Evolutionary conservation across 2,888 invertebrate genomes (phyloP), one percentile per base, ranked within the genome.

Genomic region (Mechanitis messenoides): DNA sequence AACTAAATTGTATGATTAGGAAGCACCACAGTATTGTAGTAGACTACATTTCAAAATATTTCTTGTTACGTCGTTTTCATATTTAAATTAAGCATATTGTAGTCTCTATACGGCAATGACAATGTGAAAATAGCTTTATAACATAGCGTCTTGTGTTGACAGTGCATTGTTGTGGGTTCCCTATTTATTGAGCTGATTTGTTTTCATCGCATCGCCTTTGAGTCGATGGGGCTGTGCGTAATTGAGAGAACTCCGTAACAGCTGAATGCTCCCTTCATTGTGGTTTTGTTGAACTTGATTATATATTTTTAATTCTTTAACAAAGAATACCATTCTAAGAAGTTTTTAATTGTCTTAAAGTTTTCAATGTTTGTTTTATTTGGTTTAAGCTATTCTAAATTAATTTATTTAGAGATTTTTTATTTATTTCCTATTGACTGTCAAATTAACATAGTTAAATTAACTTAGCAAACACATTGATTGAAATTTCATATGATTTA

Each of bases 141-240:
- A 86, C 85, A 84, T 85, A 83, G 84, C 81, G 83, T 84, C 83
- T 85, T 83, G 81, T 81, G 84, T 85, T 85, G 84, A 85, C 62
- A 59, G 55, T 84, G 84, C 73, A 62, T 68, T 67, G 67, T 84
- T 81, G 80, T 70, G 79, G 79, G 66, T 76, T 75, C 78, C 77
- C 83, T 83, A 77, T 84, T 84, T 85, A 85, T 86, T 80, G 80
- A 78, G 79, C 80, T 82, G 84, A 85, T 86, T 85, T 86, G 84
- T 86, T 87, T 86, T 83, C 83, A 78, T 61, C 66, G 72, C 80
- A 76, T 79, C 77, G 72, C 79, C 68, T 68, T 68, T 69, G 68
- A 68, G 65, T 66, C 68, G 68, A 65, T 65, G 64, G 71, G 50
- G 56, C 75, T 76, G 69, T 72, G 65, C 72, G 81, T 83, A 81